Evolutionary conservation across 30 jellyfish, hydroid and myxozoan genomes (phyloP).

Genomic region (Morbakka virulenta): DNA sequence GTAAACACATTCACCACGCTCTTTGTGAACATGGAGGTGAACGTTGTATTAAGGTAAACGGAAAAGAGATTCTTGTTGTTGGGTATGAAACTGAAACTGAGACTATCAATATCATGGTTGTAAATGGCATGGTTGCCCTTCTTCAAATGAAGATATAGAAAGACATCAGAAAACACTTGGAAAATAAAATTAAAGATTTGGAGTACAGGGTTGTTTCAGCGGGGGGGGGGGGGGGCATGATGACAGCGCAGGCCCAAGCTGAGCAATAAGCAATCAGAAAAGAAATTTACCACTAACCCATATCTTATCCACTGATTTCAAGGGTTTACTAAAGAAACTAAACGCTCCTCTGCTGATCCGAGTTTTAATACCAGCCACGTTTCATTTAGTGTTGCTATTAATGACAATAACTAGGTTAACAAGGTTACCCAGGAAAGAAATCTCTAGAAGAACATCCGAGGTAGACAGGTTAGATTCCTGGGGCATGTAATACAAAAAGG

Average conservation of each 20-base stretch:
- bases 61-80: neutral
- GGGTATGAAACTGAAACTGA: conserved; percentile 15
- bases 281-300: conserved; percentile 5
- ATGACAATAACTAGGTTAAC: no score
- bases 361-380: neutral
- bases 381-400: conserved; percentile 12
- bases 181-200: no score
- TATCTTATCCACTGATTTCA: neutral
- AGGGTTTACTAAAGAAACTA: neutral
- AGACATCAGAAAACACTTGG: neutral
- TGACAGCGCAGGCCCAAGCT: conserved; percentile 6
- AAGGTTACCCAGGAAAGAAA: no score
- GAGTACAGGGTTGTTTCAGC: neutral
- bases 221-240: no score
- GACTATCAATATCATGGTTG: conserved; percentile 24
- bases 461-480: no score
- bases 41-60: neutral
- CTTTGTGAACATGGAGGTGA: neutral
- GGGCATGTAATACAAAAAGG: no score
- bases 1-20: neutral
- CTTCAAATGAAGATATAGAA: neutral
- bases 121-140: conserved; percentile 40
- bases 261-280: neutral
- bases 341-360: neutral
- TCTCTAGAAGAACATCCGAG: no score